Evolutionary conservation across 1,140 invertebrate species (phyloP), one percentile per base, ranked within the genome.

Genomic region (Chironomus striatipennis): DNA sequence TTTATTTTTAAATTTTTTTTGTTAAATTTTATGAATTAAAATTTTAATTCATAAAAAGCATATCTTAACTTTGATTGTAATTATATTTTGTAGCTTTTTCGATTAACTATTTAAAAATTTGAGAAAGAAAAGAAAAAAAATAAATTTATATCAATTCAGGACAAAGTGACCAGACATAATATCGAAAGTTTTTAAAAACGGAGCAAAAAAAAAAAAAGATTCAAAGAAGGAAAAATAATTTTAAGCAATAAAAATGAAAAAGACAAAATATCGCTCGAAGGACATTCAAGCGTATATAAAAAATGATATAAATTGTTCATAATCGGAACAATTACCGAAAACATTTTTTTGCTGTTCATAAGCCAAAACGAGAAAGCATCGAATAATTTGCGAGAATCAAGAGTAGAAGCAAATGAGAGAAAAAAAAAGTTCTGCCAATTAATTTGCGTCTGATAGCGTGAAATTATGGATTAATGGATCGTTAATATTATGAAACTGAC

Each of bases 391-490:
- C 65, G n/a, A 57, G 47, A 57, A 57, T 57, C 15, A 57, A 57
- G 47, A 57, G 47, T n/a, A 15, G n/a, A 15, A 47, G 64, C 64
- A 20, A 70, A 70, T 70, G 17, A 3, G 17, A 70, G 17, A 17
- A 67, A 7, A 4, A 20, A 18, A 67, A 67, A 17, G 17, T 70
- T 70, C 17, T 20, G 65, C 65, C 65, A 70, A 70, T 70, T 70
- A 70, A 70, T 70, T 18, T 70, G 65, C 65, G 65, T 20, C 65
- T 70, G 65, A 70, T 70, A 70, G 65, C 65, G 20, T 70, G 9
- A 70, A 70, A 70, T 70, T 70, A 70, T 70, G 18, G 20, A 70
- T 70, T 70, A 70, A 70, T 70, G 65, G 65, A 18, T 70, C 65
- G 20, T 70, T 70, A 70, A 70, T 21, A 70, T 70, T 21, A 57